Base-by-base conservation (phyloP, 2,888 invertebrate species). In the Caenorhabditis parvicauda region DNA sequence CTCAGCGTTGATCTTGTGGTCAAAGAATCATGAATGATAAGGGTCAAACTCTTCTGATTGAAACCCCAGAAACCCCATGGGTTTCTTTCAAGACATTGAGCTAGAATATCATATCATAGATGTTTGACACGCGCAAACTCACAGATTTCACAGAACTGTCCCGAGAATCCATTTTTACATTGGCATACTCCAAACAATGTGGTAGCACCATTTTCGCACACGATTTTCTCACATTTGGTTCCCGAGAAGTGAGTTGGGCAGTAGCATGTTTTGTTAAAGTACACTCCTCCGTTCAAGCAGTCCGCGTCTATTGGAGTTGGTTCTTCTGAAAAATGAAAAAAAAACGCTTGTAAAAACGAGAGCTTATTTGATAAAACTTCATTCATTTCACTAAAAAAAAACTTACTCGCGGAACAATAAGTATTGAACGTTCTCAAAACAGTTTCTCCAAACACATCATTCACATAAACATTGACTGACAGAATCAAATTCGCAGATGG, bases 241-340 rank as follows among this genome's bases (percentile, higher is more conserved):
- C 71, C 71, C 17, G 47, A 52, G 44, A 64, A 71, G 46, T 68
- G 68, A 25, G 53, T 48, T 5, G 63, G 53, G 32, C 71, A 71
- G 41, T 59, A 44, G 38, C 71, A 71, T 0, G 64, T 69, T 35
- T 61, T 65, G 24, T 65, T 67, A 42, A 50, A 59, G 7, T 38
- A 55, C 2, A 65, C 74, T 28, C 74, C 74, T 19, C 74, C 74
- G 35, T 74, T 74, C 27, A 56, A 38, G 44, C 74, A 74, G n/a
- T 63, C 54, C 9, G 46, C 54, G 21, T 61, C 64, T 17, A 56
- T 52, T 28, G 64, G 64, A 35, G 51, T 56, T 17, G 52, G 50
- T 43, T 52, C 22, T 32, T 60, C 22, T 37, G 53, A n/a, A 37
- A 27, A 45, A 46, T 21, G n/a, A 24, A 25, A 38, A n/a, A 21